Evolutionary conservation across 2,113 vertebrate species (phyloP).

Genomic region (Oriolus oriolus): DNA sequence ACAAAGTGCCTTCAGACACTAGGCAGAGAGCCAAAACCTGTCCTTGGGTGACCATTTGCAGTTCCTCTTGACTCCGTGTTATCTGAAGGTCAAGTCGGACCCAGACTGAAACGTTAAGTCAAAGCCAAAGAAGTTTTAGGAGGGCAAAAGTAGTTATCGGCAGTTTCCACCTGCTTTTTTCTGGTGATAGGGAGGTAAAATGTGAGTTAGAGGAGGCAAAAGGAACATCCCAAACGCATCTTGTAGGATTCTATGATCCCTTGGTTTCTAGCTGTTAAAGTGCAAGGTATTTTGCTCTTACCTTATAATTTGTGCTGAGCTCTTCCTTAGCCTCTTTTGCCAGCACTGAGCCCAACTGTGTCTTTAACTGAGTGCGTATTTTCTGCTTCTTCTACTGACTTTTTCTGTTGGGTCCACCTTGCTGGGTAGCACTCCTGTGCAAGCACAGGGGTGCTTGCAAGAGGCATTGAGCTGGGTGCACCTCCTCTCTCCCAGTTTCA

Average conservation of each 20-base stretch:
- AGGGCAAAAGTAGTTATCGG: neutral
- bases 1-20: constrained; percentile 12
- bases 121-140: neutral
- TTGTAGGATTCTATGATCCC: neutral
- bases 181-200: neutral
- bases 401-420: neutral
- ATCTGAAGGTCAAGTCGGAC: constrained; percentile 31
- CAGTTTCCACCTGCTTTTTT: neutral
- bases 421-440: neutral
- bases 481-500: neutral
- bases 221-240: neutral
- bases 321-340: neutral
- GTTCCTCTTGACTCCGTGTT: constrained; percentile 21
- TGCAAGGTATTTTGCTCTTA: neutral
- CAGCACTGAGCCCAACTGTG: neutral
- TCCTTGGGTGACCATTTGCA: constrained; percentile 27
- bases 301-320: neutral
- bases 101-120: neutral
- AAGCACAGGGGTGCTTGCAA: neutral
- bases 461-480: neutral
- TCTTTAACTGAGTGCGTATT: neutral
- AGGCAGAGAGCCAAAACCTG: constrained; percentile 40
- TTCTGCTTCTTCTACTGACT: neutral
- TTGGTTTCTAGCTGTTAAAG: neutral
- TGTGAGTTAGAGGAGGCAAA: neutral